Conservation (phyloP, 2,888 invertebrate species). For the Oligia strigilis region DNA sequence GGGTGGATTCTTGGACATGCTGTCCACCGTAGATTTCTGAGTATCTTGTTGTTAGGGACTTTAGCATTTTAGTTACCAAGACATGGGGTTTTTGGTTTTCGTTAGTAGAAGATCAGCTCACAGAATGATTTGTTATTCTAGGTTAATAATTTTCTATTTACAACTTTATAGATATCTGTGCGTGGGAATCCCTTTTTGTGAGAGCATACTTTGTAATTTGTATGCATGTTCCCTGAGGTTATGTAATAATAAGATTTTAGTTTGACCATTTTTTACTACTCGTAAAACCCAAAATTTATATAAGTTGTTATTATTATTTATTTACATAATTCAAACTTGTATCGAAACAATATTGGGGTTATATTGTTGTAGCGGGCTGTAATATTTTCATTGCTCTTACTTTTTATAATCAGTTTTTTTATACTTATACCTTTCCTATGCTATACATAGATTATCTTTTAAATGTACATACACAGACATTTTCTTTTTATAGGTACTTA, state of each 20-base stretch:
- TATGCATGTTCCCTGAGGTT: neutral
- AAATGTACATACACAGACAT: neutral
- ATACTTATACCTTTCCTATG: constrained; percentile 7
- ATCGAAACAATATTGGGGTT: neutral
- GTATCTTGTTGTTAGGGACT: neutral
- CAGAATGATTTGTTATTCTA: neutral
- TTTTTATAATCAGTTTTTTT: neutral
- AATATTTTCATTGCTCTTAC: neutral
- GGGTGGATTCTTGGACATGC: too few relatives aligned
- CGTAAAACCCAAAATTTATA: neutral
- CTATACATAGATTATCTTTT: neutral
- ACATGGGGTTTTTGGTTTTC: neutral
- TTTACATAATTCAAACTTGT: neutral
- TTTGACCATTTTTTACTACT: neutral
- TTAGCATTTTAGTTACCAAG: neutral
- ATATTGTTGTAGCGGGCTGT: neutral
- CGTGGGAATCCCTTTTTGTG: neutral
- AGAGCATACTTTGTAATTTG: neutral
- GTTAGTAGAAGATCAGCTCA: neutral
- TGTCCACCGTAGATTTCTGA: neutral
- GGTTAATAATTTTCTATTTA: neutral
- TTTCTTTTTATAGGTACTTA: neutral
- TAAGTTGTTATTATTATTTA: neutral
- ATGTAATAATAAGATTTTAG: neutral
- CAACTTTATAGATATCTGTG: neutral